Conservation (phyloP, 2,113 vertebrate species). For the Callithrix jacchus region DNA sequence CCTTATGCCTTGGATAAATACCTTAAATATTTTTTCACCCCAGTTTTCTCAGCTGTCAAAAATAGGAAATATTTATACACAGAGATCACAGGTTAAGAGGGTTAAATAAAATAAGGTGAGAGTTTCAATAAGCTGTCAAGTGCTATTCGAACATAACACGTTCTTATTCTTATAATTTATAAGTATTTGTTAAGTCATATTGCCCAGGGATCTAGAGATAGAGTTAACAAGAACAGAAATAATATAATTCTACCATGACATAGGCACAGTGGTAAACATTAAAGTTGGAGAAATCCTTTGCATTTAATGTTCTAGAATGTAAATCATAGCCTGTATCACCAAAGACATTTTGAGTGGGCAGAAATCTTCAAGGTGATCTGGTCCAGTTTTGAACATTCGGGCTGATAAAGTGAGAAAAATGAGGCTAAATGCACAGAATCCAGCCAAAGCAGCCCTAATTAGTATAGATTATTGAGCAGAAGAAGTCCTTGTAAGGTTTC, state of each 20-base stretch:
- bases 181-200: slow-evolving; percentile 59
- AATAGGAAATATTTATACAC: not conserved
- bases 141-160: slow-evolving; percentile 7
- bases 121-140: slow-evolving; percentile 33
- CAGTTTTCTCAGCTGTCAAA: slow-evolving; percentile 10
- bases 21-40: not conserved
- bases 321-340: not conserved
- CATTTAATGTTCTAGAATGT: not conserved
- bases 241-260: not conserved
- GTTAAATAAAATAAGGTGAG: slow-evolving; percentile 28
- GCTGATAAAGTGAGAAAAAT: not conserved
- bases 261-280: not conserved
- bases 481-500: not conserved
- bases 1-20: not conserved
- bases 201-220: slow-evolving; percentile 25
- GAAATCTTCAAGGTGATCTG: not conserved
- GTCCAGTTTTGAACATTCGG: not conserved
- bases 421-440: not conserved
- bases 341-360: not conserved
- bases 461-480: not conserved
- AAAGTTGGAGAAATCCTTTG: slow-evolving; percentile 29
- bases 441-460: not conserved
- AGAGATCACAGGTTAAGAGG: not conserved
- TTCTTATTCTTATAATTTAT: slow-evolving; percentile 49
- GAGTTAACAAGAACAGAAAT: slow-evolving; percentile 34